These are phyloP conservation scores for Callospermophilus lateralis DNA, from an alignment of 2,113 vertebrate species.

Conservation along the genomic window DNA sequence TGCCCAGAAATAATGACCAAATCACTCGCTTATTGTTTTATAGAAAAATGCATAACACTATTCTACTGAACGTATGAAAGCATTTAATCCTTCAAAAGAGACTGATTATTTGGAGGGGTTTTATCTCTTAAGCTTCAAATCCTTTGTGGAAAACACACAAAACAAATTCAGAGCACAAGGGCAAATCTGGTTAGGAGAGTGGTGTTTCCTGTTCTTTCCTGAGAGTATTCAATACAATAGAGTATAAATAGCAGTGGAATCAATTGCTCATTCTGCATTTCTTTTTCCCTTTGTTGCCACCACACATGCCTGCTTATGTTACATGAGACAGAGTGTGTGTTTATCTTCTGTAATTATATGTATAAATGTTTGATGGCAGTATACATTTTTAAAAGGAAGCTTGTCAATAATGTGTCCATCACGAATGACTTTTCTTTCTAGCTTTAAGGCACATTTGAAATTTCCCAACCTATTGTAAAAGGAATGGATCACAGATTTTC, in stretches of 20 bases:
- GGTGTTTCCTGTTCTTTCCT: background rate
- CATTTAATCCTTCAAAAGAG: background rate
- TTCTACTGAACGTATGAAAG: background rate
- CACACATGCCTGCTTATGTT: constrained; percentile 74
- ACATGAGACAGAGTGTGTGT: constrained; percentile 70
- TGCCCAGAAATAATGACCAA: background rate
- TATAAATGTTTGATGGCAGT: constrained; percentile 83
- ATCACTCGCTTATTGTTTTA: background rate
- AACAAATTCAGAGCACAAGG: constrained; percentile 34
- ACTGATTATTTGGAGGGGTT: background rate
- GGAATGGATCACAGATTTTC: background rate
- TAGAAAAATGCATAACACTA: background rate
- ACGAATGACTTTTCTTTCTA: constrained; percentile 61
- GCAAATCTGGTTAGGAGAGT: background rate
- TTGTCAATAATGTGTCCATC: constrained; percentile 79
- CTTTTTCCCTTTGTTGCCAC: constrained; percentile 63
- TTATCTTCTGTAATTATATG: constrained; percentile 80
- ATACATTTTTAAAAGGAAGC: constrained; percentile 83
- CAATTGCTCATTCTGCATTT: background rate
- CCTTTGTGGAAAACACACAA: constrained; percentile 36
- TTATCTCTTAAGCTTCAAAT: background rate
- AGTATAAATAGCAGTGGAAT: background rate
- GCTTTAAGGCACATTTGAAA: constrained; percentile 56
- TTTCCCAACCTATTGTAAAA: constrained; percentile 22
- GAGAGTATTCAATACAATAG: background rate